Evolutionary conservation across 2,797 vertebrate genomes (phyloP).

Genomic region (Molossus molossus): DNA sequence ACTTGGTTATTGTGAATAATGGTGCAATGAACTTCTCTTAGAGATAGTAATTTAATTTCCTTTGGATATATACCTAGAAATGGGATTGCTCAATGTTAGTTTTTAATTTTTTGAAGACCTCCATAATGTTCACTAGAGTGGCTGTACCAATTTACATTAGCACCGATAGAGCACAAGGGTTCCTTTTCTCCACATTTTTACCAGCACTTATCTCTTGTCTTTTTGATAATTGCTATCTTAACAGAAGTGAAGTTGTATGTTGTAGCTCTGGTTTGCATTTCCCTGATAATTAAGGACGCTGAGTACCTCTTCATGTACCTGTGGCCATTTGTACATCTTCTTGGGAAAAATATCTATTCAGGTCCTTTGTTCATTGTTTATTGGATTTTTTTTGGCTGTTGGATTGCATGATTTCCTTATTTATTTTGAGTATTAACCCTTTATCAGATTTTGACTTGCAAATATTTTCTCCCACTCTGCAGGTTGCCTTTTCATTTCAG

Average conservation of each 20-base stretch:
- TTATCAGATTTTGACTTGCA: not conserved
- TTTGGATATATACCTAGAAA: not conserved
- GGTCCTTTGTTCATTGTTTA: conserved; percentile 7
- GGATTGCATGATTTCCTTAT: not conserved
- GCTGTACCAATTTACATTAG: not conserved
- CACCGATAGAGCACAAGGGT: not conserved
- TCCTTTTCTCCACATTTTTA: not conserved
- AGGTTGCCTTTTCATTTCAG: not conserved
- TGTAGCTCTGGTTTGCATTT: not conserved
- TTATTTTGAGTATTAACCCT: not conserved
- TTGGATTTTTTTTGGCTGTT: not conserved
- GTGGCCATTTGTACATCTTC: not conserved
- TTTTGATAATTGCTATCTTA: not conserved
- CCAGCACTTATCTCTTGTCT: not conserved
- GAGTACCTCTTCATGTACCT: not conserved
- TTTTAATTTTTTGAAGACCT: conserved; percentile 27
- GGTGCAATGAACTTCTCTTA: not conserved
- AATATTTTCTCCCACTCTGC: not conserved
- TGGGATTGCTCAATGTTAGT: not conserved
- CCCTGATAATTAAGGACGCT: not conserved
- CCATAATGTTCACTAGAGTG: not conserved
- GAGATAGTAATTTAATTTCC: not conserved
- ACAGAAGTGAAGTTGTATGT: not conserved
- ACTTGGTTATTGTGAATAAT: not conserved
- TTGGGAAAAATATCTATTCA: conserved; percentile 16